Evolutionary conservation across 2,888 invertebrate species (phyloP), one percentile per base, ranked within the genome.

Genomic region (Automeris io): DNA sequence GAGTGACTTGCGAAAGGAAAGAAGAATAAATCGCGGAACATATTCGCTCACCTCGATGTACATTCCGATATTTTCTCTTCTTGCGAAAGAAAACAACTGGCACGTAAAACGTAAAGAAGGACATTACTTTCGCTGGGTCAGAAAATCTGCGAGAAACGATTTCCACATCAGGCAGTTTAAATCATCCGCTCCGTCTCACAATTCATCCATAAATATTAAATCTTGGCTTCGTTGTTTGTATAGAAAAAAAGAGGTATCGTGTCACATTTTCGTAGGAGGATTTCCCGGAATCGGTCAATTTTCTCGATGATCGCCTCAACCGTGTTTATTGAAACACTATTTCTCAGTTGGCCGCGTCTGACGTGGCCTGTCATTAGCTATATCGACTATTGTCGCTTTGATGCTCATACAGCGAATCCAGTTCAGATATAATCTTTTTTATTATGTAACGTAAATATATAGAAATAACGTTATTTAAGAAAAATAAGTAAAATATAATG

Each of bases 131-230:
- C 77, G 76, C 62, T 73, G 80, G 83, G 81, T 83, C 83, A 83
- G 79, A 82, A 83, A 83, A 83, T 82, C 80, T 80, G 76, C 74
- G 76, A 77, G 67, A 64, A 78, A 76, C 78, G 70, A 80, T 83
- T 85, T 82, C 75, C 80, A 82, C 85, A 77, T 85, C 78, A 78
- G 77, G 77, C 77, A 80, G 75, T 83, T 82, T 81, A 83, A 83
- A 85, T 86, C 85, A 83, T 82, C 58, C 78, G 82, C 82, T 74
- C 65, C 72, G 82, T 74, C 73, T 82, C 79, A 86, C 81, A 81
- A 81, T 83, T 82, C 81, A 78, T 78, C 83, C 77, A 83, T 86
- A 85, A 85, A 85, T 85, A 83, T 83, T 83, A 85, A 85, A 83
- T 79, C 76, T 78, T 73, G 73, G 70, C 73, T 73, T 65, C 73